A percentile compares a stretch with the other conserved stretches of the same genome.
phyloP scores from a whole-genome alignment of 2,113 vertebrate genomes.

The Falco punctatus region DNA sequence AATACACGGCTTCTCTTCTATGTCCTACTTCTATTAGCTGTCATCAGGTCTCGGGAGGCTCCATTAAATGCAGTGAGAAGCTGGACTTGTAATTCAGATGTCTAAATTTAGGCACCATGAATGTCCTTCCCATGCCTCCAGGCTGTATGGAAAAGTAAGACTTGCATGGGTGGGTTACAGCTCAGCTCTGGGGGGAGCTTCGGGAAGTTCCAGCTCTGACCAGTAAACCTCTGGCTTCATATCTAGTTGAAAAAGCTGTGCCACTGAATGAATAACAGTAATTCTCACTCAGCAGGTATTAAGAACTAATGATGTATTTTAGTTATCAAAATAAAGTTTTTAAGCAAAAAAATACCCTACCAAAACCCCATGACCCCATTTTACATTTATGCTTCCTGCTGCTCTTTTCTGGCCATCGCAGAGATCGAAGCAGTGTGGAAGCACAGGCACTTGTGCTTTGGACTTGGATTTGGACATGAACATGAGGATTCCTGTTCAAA shows the following conservation, averaged over 20 bases:
- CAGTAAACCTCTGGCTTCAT: background rate
- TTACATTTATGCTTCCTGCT: background rate
- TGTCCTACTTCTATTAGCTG: background rate
- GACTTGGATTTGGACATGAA: background rate
- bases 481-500: background rate
- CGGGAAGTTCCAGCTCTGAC: background rate
- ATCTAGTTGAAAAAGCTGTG: background rate
- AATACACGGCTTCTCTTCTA: background rate
- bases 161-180: background rate
- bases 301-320: background rate
- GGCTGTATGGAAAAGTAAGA: background rate
- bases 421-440: background rate
- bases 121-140: background rate
- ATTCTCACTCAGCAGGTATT: background rate
- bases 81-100: background rate
- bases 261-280: background rate
- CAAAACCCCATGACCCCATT: background rate
- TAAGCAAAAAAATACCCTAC: background rate
- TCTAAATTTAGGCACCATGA: constrained; percentile 1
- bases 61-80: background rate
- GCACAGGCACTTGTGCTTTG: background rate
- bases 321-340: background rate
- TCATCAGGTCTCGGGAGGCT: background rate
- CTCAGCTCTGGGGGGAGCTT: background rate
- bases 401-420: background rate